Base-by-base conservation (phyloP, 2,888 invertebrate species). In the Napeogenes inachia region DNA sequence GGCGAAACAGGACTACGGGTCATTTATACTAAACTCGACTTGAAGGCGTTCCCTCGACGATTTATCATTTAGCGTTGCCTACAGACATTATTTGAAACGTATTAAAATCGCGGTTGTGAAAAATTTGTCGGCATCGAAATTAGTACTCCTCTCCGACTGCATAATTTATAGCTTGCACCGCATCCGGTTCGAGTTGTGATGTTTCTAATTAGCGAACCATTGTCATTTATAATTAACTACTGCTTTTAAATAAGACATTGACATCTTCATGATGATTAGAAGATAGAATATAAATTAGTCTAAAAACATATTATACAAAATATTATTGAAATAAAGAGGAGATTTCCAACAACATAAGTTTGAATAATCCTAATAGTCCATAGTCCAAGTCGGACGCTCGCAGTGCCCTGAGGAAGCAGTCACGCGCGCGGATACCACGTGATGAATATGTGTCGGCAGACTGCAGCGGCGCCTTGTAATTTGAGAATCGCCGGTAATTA, bases 1-100 rank as follows among this genome's bases (percentile, higher is more conserved):
- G 70, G 65, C 67, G 61, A 82, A 89, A 75, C 73, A 73, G 78
- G 88, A 88, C 80, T 72, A 75, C 69, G 72, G 70, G 71, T 82
- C 83, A 79, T 84, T 89, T 85, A 85, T 78, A 82, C 84, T 80
- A 81, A 86, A 83, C 84, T 81, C 80, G 82, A 79, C 78, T 84
- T 73, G 76, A 77, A 83, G 89, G 89, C 89, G 89, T 89, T 84
- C 79, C 88, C 80, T 75, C 79, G 79, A 84, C 89, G 85, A 90
- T 90, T 90, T 89, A 90, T 90, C 89, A 89, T 89, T 90, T 89
- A 89, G 79, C 82, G 87, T 88, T 84, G 89, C 89, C 89, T 87
- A 86, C 89, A 87, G 89, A 89, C 86, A 89, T 89, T 89, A 89
- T 89, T 89, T 87, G 89, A 87, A 88, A 89, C 89, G 84, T 86